Base-by-base conservation (phyloP, 2,888 invertebrate genomes). In the Schrankia costaestrigalis region DNA sequence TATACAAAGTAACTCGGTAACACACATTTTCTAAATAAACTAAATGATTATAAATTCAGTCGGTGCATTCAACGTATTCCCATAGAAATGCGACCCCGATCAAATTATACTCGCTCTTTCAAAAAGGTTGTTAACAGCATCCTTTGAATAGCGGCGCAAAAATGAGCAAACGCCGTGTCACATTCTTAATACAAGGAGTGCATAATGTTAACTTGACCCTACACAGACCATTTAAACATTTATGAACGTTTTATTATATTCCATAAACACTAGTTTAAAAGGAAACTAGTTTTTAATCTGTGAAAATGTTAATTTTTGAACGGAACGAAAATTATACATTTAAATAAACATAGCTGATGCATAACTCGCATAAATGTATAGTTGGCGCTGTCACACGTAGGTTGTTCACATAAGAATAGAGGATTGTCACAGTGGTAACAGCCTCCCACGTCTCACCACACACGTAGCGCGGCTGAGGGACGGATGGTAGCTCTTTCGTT, bases 51-150 rank as follows among this genome's bases (percentile, higher is more conserved):
- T 44, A 35, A 44, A 53, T 56, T 44, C 37, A 52, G 46, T 44
- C 46, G 41, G 53, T 56, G 65, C 67, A 72, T 78, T 76, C 67
- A 71, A 67, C 59, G 63, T 55, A 72, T 83, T 85, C 80, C 76
- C 79, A 84, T 82, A 85, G 83, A 84, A 84, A 81, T 57, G 69
- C 67, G 76, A 85, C 86, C 87, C 87, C 75, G 80, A 84, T 80
- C 77, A 82, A 84, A 86, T 86, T 85, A 86, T 87, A 63, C 79
- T 77, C 77, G 84, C 77, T 82, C 80, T 83, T 85, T 87, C 62
- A 84, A 72, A 78, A 72, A 74, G 72, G 81, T 84, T 87, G 87
- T 87, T 87, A 87, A 87, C 87, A 85, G 84, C 83, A 80, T 83
- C 83, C 79, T 66, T 78, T 85, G 73, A 84, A 85, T 79, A 59